Conservation (phyloP, 2,888 invertebrate species). For the Oithona nana region DNA sequence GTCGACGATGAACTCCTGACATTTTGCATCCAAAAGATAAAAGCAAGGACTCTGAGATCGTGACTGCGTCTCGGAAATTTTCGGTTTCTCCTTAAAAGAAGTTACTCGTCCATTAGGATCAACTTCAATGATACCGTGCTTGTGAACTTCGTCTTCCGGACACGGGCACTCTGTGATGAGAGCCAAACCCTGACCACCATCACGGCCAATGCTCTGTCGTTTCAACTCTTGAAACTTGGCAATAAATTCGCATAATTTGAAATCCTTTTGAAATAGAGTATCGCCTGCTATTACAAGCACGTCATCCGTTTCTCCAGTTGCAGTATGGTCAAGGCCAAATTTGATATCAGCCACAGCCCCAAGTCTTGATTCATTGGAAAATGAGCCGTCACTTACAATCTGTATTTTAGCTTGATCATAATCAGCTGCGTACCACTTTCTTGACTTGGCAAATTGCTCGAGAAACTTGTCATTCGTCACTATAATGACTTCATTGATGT, state of each 20-base stretch:
- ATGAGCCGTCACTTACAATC: slow-evolving; percentile 19
- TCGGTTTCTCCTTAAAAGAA: slow-evolving; percentile 20
- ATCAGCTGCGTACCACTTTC: not conserved
- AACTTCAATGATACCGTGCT: slow-evolving; percentile 21
- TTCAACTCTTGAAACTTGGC: slow-evolving; percentile 7
- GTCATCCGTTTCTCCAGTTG: not conserved
- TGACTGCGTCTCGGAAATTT: slow-evolving; percentile 18
- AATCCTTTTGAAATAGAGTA: slow-evolving; percentile 18
- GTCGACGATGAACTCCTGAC: not conserved
- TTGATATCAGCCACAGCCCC: slow-evolving; percentile 21
- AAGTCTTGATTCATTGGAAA: slow-evolving; percentile 19
- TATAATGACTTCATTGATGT: not conserved
- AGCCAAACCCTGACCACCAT: not conserved
- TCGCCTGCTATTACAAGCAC: slow-evolving; percentile 20
- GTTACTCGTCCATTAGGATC: slow-evolving; percentile 17
- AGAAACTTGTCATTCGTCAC: not conserved
- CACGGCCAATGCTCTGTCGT: not conserved
- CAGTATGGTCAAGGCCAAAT: slow-evolving; percentile 16
- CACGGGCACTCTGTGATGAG: not conserved
- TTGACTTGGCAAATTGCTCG: not conserved
- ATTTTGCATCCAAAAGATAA: slow-evolving; percentile 18
- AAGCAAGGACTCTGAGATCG: slow-evolving; percentile 20
- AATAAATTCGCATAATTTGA: slow-evolving; percentile 17
- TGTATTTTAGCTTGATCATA: slow-evolving; percentile 3
- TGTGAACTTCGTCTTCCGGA: slow-evolving; percentile 1